Conservation (phyloP, 2,888 invertebrate species). For the Sarcophaga caerulescens region DNA sequence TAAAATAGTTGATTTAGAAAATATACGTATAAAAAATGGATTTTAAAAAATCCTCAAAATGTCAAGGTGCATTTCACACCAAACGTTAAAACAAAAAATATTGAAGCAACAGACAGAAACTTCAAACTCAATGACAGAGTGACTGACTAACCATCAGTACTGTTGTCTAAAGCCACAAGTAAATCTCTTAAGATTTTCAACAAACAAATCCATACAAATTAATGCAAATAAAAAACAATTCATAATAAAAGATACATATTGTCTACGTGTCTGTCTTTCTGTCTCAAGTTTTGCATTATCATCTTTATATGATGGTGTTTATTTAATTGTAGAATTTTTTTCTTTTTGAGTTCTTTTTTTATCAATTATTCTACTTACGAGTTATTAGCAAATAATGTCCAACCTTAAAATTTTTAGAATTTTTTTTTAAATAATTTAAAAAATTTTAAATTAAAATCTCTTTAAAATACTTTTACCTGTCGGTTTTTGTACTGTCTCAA, state of each 20-base stretch:
- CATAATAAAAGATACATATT: neutral
- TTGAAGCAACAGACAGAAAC: neutral
- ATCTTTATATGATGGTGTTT: slow-evolving; percentile 31
- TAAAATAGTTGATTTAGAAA: slow-evolving; percentile 46
- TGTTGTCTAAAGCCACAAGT: slow-evolving; percentile 8
- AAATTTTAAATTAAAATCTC: neutral
- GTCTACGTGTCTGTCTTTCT: slow-evolving; percentile 7
- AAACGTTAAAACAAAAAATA: slow-evolving; percentile 21
- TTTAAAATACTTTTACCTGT: neutral
- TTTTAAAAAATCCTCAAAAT: slow-evolving; percentile 50
- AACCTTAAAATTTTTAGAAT: slow-evolving; percentile 14
- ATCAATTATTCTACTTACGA: slow-evolving; percentile 19
- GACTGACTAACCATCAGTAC: slow-evolving; percentile 18
- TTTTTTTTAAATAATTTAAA: neutral
- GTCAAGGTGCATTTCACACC: slow-evolving; percentile 69
- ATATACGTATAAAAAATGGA: slow-evolving; percentile 38
- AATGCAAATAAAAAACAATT: slow-evolving; percentile 4
- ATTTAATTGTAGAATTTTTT: slow-evolving; percentile 40
- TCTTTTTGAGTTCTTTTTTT: neutral
- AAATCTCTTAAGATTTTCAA: neutral
- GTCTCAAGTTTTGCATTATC: slow-evolving; percentile 30
- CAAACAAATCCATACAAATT: neutral
- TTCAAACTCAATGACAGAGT: slow-evolving; percentile 25
- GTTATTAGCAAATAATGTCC: slow-evolving; percentile 17
- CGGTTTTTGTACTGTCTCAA: no score